Evolutionary conservation across 2,888 invertebrate species (phyloP).

Genomic region (Lycaena phlaeas): DNA sequence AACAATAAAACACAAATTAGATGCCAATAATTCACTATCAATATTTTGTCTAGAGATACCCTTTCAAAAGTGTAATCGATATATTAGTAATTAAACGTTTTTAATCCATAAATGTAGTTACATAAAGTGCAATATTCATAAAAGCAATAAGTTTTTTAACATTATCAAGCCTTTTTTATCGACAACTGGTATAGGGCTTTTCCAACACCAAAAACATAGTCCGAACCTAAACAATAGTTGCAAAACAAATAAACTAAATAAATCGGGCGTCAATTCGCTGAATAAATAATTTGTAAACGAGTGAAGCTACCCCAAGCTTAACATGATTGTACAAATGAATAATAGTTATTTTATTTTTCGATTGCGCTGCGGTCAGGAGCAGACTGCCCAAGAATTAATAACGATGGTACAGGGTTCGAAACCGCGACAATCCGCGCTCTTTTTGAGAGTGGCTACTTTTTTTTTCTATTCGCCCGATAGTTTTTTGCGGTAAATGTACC

Average conservation of each 20-base stretch:
- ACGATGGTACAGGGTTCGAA: conserved; percentile 39
- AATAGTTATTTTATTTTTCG: conserved; percentile 69
- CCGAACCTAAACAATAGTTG: no score
- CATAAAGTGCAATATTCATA: no score
- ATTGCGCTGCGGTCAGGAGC: conserved; percentile 52
- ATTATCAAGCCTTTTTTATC: no score
- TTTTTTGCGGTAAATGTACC: conserved; percentile 62
- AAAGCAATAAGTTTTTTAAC: no score
- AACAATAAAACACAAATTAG: no score
- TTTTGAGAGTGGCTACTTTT: conserved; percentile 47
- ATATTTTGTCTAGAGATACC: no score
- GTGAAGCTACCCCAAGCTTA: conserved; percentile 47
- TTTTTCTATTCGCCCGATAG: conserved; percentile 62
- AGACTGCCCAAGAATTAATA: conserved; percentile 66
- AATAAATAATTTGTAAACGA: conserved; percentile 11
- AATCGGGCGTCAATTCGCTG: conserved; percentile 6
- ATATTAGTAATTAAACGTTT: no score
- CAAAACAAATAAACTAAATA: neutral
- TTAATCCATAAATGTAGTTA: no score
- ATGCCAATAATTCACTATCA: no score
- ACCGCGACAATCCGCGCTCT: conserved; percentile 67
- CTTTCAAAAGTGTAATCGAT: no score
- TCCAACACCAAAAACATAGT: no score
- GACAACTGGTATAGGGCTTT: no score
- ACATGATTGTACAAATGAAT: conserved; percentile 61